Percentiles rank a stretch among this genome's conserved stretches.
These are phyloP conservation scores for Butastur rufipennis DNA, from an alignment of 2,113 vertebrate genomes.

Conservation along the genomic window DNA sequence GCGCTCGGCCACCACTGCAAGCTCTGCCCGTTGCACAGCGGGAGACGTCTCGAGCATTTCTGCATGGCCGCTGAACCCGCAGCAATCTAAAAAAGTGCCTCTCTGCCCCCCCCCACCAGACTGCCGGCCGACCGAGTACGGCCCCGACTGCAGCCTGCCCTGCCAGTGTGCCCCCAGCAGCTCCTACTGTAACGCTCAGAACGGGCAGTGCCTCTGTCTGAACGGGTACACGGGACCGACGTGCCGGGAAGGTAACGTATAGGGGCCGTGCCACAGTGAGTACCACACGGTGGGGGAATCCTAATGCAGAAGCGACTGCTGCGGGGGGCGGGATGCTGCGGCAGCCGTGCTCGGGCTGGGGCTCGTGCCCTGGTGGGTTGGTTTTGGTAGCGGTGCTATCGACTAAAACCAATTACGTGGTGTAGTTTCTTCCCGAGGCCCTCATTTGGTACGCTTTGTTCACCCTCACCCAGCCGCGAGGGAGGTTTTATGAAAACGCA, in stretches of 20 bases:
- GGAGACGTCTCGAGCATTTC: accelerated
- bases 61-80: neutral
- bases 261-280: accelerated
- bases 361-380: accelerated
- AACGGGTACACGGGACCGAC: constrained; percentile 74
- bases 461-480: neutral
- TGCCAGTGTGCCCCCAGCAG: constrained; percentile 79
- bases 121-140: constrained; percentile 75
- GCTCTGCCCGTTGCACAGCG: accelerated
- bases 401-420: accelerated
- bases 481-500: neutral
- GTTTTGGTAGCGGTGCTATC: neutral
- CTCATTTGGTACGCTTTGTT: neutral
- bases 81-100: neutral
- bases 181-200: constrained; percentile 74
- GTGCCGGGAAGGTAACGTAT: constrained; percentile 80
- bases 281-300: accelerated
- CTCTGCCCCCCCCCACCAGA: constrained; percentile 56
- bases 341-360: accelerated
- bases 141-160: constrained; percentile 80
- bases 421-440: neutral
- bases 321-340: neutral
- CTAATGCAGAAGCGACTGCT: accelerated
- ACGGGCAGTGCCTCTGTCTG: constrained; percentile 83
- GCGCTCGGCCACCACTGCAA: accelerated